Base-by-base conservation (phyloP, 2,888 invertebrate genomes). In the Chrysomela aeneicollis region DNA sequence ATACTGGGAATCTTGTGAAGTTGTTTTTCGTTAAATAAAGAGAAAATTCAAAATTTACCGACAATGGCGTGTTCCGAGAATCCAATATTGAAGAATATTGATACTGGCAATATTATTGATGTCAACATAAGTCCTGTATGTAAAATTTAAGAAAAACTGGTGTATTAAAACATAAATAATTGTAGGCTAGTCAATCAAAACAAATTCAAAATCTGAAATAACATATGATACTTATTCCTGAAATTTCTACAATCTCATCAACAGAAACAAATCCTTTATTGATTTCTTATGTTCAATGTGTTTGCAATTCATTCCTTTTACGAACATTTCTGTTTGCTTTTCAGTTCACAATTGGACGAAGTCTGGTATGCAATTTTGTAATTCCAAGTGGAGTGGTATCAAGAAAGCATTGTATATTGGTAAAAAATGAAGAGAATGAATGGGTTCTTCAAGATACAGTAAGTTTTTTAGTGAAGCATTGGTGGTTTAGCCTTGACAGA, bases 291-390 rank as follows among this genome's bases (percentile, higher is more conserved):
- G n/a, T n/a, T n/a, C n/a, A n/a, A n/a, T n/a, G n/a, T n/a, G n/a
- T n/a, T n/a, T n/a, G n/a, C n/a, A n/a, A 26, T 26, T 26, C 26
- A 26, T 6, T 5, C 26, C 26, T 5, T 26, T 5, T 26, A 26
- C n/a, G n/a, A n/a, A n/a, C n/a, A n/a, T n/a, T 5, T 6, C 26
- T 26, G 6, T 18, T 5, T 8, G 8, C 0, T 59, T 71, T 69
- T 49, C 54, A 89, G 89, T 87, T 88, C 69, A 83, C 84, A 51
- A 79, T 89, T 67, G 90, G 89, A 6, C 82, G 90, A 63, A 84
- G 84, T 21, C 78, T 84, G 3, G 82, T 83, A 12, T 87, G 86
- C 71, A 84, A 85, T 17, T 82, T 83, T 60, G 82, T 86, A 15
- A 84, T 89, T 69, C 81, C 86, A 32, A 83, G 83, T 68, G 53